Conservation (phyloP, 2,797 vertebrate species). For the Schizopygopsis pylzovi region DNA sequence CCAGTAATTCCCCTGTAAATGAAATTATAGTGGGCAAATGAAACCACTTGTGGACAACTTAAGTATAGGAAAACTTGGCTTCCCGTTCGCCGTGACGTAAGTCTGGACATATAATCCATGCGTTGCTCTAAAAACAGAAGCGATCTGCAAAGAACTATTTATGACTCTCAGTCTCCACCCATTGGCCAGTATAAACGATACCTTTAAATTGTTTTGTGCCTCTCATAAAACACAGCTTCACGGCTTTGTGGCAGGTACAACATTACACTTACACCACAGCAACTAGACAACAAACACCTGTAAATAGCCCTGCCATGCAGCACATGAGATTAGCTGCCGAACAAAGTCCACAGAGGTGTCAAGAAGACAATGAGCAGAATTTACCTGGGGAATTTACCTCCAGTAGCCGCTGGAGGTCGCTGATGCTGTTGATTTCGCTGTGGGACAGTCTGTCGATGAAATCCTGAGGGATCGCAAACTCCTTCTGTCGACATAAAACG, state of each 20-base stretch:
- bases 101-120: background rate
- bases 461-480: constrained; percentile 94
- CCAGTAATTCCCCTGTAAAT: constrained; percentile 35
- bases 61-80: constrained; percentile 37
- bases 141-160: constrained; percentile 2
- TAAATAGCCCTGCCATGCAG: constrained; percentile 25
- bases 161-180: constrained; percentile 21
- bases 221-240: background rate
- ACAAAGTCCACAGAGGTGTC: constrained; percentile 55
- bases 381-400: constrained; percentile 99
- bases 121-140: constrained; percentile 22
- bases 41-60: constrained; percentile 27
- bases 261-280: background rate
- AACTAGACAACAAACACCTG: constrained; percentile 40
- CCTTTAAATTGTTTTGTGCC: constrained; percentile 23
- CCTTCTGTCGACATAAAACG: constrained; percentile 75
- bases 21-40: constrained; percentile 41
- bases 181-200: background rate
- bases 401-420: constrained; percentile 98
- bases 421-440: constrained; percentile 98
- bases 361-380: constrained; percentile 81
- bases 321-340: constrained; percentile 43
- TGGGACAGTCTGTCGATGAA: constrained; percentile 92
- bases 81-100: constrained; percentile 8
- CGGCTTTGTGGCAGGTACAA: background rate